Percentiles rank a stretch among this genome's conserved stretches.
phyloP scores from a whole-genome alignment of 2,797 vertebrate genomes.

The Sarcoramphus papa region DNA sequence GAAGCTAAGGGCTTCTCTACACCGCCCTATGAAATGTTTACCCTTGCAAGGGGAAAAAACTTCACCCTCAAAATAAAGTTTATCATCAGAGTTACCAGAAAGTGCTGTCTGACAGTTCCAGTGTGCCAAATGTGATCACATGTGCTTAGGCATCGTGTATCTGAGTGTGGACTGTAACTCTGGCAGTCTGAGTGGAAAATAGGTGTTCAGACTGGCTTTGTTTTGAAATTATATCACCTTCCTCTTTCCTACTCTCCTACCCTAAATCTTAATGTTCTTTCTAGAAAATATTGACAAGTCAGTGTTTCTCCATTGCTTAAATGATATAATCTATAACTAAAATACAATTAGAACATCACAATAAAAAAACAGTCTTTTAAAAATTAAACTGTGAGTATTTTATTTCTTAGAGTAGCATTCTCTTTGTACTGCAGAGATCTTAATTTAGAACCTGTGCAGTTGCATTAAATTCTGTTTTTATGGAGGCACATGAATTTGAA shows the following conservation, averaged over 20 bases:
- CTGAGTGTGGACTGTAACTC: background rate
- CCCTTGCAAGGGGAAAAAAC: background rate
- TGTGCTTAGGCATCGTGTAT: background rate
- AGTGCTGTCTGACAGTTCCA: background rate
- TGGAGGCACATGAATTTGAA: background rate
- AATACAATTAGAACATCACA: background rate
- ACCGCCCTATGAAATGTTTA: background rate
- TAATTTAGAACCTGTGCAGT: background rate
- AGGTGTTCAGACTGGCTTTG: background rate
- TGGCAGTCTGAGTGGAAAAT: background rate
- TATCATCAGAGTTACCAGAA: background rate
- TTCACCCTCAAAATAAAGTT: background rate
- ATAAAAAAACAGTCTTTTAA: background rate
- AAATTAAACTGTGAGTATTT: background rate
- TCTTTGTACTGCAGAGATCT: background rate
- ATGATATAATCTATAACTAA: background rate
- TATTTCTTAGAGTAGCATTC: background rate
- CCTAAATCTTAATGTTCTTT: background rate
- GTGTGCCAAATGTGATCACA: rapidly evolving
- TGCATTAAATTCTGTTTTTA: background rate
- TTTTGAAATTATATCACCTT: background rate
- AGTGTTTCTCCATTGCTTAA: background rate
- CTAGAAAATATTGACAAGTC: background rate
- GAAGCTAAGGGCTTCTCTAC: background rate
- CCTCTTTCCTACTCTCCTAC: background rate